Evolutionary conservation across 1,140 invertebrate genomes (phyloP).

Genomic region (Achatina immaculata): DNA sequence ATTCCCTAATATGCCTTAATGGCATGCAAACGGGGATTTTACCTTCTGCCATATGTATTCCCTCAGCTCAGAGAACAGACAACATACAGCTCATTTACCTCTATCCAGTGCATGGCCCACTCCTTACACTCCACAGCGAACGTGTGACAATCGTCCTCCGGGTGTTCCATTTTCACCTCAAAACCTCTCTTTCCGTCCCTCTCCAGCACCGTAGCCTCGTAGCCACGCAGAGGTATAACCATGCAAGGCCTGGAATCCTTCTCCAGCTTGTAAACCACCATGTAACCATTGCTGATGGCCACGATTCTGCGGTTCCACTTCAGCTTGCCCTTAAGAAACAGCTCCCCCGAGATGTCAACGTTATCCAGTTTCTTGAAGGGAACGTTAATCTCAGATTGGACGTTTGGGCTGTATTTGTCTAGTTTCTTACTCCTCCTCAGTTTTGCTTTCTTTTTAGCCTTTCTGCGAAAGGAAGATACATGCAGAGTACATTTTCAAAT

Average conservation of each 20-base stretch:
- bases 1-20: no score
- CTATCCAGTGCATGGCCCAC: conserved; percentile 56
- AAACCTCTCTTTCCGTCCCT: conserved; percentile 49
- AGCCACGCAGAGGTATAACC: conserved; percentile 53
- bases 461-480: not conserved
- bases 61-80: no score
- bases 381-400: conserved; percentile 53
- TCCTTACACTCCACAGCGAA: conserved; percentile 56
- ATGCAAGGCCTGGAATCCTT: conserved; percentile 49
- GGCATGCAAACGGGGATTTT: no score
- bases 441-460: not conserved
- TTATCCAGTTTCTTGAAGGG: conserved; percentile 53
- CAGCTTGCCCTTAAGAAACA: conserved; percentile 54
- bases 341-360: conserved; percentile 54
- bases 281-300: conserved; percentile 51
- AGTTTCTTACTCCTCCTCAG: conserved; percentile 39
- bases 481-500: no score
- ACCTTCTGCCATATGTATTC: no score
- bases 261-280: conserved; percentile 59
- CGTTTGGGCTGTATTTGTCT: conserved; percentile 48
- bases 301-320: conserved; percentile 53
- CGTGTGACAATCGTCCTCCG: conserved; percentile 46
- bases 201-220: conserved; percentile 45
- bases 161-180: conserved; percentile 53
- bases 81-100: no score